Percentiles rank a stretch among this genome's conserved stretches.
Evolutionary conservation across 1,140 invertebrate genomes (phyloP).

Genomic region (Hestina assimilis): DNA sequence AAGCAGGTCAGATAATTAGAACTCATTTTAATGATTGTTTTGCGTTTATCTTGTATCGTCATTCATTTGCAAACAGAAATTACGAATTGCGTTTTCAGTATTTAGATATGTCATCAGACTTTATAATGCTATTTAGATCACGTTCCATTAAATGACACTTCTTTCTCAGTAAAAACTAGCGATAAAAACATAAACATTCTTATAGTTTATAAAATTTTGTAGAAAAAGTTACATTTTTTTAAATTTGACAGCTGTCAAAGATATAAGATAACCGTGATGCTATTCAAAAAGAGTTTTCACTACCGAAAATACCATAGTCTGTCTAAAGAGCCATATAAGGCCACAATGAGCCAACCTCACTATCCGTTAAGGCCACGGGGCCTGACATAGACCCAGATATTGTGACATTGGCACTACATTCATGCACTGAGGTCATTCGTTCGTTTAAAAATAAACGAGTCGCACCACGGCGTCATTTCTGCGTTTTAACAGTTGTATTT

Average conservation of each 20-base stretch:
- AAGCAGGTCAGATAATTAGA: background rate
- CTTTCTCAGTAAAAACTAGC: background rate
- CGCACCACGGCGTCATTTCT: slow-evolving; percentile 35
- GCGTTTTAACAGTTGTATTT: slow-evolving; percentile 43
- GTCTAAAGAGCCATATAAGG: slow-evolving; percentile 66
- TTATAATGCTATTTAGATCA: slow-evolving; percentile 2
- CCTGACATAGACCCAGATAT: slow-evolving; percentile 74
- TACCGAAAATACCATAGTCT: slow-evolving; percentile 35
- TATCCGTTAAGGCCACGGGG: slow-evolving; percentile 53
- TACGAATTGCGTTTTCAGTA: background rate
- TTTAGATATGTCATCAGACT: slow-evolving; percentile 8
- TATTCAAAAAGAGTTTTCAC: background rate
- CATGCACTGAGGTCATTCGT: slow-evolving; percentile 69
- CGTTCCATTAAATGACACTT: slow-evolving; percentile 5
- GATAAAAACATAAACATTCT: no score
- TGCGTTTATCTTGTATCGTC: no score
- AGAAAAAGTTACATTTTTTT: no score
- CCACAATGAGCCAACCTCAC: slow-evolving; percentile 49
- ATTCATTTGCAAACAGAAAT: background rate
- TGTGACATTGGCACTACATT: slow-evolving; percentile 77
- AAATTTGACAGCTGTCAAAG: no score
- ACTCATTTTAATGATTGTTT: no score
- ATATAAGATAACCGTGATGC: no score
- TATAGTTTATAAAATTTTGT: no score
- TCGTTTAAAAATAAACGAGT: slow-evolving; percentile 68